These are phyloP conservation scores for Gari tellinella DNA, from an alignment of 2,888 invertebrate species.

Conservation along the genomic window DNA sequence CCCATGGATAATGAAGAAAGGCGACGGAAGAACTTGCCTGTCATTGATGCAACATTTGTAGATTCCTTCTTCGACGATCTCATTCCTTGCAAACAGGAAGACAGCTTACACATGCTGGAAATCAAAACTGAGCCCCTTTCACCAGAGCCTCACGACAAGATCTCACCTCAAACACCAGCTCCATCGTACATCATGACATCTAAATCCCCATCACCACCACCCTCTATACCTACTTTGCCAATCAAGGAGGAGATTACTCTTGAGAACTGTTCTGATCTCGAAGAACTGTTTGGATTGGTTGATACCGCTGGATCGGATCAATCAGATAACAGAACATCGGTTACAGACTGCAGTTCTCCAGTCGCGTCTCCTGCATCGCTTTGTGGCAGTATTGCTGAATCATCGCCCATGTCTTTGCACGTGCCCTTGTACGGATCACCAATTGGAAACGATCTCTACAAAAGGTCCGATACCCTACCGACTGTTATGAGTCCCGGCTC, in stretches of 20 bases:
- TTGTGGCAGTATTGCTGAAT: constrained; percentile 24
- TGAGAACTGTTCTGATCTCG: constrained; percentile 63
- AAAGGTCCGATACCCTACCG: constrained; percentile 26
- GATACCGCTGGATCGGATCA: constrained; percentile 40
- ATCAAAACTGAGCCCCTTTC: constrained; percentile 54
- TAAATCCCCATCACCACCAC: constrained; percentile 28
- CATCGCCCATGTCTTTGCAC: constrained; percentile 36
- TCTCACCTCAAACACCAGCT: not conserved
- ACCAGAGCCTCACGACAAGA: constrained; percentile 31
- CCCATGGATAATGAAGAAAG: constrained; percentile 19
- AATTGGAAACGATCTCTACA: constrained; percentile 19
- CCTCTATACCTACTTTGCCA: not conserved
- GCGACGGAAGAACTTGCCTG: constrained; percentile 66
- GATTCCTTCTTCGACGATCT: constrained; percentile 75
- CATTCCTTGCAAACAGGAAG: constrained; percentile 17
- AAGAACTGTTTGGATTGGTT: constrained; percentile 66
- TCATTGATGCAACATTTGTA: constrained; percentile 70
- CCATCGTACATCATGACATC: constrained; percentile 22
- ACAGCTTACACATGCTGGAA: constrained; percentile 19
- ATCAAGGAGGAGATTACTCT: constrained; percentile 47
- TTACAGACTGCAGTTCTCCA: constrained; percentile 8
- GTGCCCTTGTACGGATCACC: constrained; percentile 39
- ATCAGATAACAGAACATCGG: constrained; percentile 7
- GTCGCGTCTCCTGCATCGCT: constrained; percentile 41
- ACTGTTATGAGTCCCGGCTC: constrained; percentile 47